These are phyloP conservation scores for Lamellibrachia satsuma DNA, from an alignment of 2,888 invertebrate species.

Conservation along the genomic window DNA sequence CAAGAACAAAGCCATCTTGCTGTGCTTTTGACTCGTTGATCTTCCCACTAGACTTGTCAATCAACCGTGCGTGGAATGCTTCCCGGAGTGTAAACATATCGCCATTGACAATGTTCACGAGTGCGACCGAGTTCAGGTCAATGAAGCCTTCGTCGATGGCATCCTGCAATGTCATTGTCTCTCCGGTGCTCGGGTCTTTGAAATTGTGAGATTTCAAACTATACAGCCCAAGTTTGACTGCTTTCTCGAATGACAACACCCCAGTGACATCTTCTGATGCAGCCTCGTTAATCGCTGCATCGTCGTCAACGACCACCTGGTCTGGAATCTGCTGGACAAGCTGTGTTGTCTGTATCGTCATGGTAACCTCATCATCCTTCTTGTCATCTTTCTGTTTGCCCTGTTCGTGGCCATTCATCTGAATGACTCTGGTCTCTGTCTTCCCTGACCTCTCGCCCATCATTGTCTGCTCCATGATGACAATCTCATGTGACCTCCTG, in stretches of 20 bases:
- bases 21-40: slow-evolving; percentile 47
- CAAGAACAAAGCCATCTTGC: slow-evolving; percentile 65
- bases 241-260: slow-evolving; percentile 40
- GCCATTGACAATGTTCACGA: slow-evolving; percentile 69
- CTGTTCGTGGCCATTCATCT: background rate
- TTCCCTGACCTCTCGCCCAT: background rate
- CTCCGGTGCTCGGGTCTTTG: slow-evolving; percentile 39
- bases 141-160: slow-evolving; percentile 64
- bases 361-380: slow-evolving; percentile 24
- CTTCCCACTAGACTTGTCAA: slow-evolving; percentile 44
- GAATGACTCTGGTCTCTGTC: background rate
- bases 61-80: slow-evolving; percentile 73
- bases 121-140: slow-evolving; percentile 34
- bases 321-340: slow-evolving; percentile 19
- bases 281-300: background rate
- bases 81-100: slow-evolving; percentile 81
- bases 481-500: slow-evolving; percentile 26
- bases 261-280: slow-evolving; percentile 22
- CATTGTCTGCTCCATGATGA: slow-evolving; percentile 29
- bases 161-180: slow-evolving; percentile 77
- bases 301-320: background rate
- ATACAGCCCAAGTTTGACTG: slow-evolving; percentile 43
- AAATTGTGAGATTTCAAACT: slow-evolving; percentile 49
- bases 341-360: slow-evolving; percentile 37
- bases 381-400: background rate